Evolutionary conservation across 2,888 invertebrate genomes (phyloP), one percentile per base, ranked within the genome.

Genomic region (Halocaridina rubra): DNA sequence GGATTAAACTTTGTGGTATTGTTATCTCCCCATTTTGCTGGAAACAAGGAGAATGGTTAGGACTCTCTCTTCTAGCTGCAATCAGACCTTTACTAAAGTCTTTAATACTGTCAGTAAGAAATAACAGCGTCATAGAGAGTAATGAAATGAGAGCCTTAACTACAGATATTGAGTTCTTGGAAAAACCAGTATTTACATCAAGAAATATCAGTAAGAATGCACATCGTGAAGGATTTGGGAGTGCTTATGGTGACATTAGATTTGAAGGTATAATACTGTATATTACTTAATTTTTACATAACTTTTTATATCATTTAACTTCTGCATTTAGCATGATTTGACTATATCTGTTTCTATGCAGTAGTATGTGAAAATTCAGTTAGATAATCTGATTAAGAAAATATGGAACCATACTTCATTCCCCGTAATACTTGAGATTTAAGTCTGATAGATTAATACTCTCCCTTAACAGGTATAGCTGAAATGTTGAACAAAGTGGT

Each of bases 11-110:
- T 0, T 85, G 84, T 80, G 84, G 61, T 27, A 53, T 85, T 29
- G 84, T 85, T 8, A 74, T 85, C 24, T 80, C 80, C 46, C 80
- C 84, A 3, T 85, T 85, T 33, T 85, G 80, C 29, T 85, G 84
- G 84, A 64, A 57, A 39, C 29, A 32, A n/a, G 84, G 84, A 2
- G 84, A 85, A 57, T 85, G 84, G 84, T 39, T 85, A 53, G 84
- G 84, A 13, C 69, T 85, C 16, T 75, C 84, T 33, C 74, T 85
- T 16, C 53, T 85, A 10, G 84, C 80, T 7, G 59, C 80, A 24
- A 13, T 53, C 3, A 33, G 46, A 24, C 76, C 80, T 29, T 19
- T 82, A 22, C 71, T 82, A 19, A 67, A 69, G n/a, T 19, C 29
- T 8, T 27, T 82, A n/a, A 30, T 76, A 8, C 57, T 33, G 4